These are phyloP conservation scores for Lycocerus yunnanus DNA, from an alignment of 2,888 invertebrate species.

Conservation along the genomic window DNA sequence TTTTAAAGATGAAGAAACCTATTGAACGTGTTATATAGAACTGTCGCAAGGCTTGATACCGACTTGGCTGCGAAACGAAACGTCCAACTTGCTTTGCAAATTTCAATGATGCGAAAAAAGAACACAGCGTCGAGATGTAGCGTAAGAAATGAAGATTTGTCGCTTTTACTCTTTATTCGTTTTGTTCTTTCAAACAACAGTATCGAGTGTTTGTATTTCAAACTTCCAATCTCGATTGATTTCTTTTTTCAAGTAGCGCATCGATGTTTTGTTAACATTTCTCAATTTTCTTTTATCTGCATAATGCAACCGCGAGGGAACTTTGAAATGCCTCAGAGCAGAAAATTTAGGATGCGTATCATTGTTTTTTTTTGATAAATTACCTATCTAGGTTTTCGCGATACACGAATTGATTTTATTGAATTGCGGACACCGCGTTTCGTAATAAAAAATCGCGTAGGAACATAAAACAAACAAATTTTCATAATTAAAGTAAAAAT, in stretches of 20 bases:
- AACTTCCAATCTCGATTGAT: conserved; percentile 27
- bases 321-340: background rate
- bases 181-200: conserved; percentile 11
- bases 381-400: background rate
- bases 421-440: background rate
- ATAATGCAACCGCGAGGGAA: background rate
- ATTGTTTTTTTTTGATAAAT: background rate
- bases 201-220: conserved; percentile 20
- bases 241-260: background rate
- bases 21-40: conserved; percentile 8
- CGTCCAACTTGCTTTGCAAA: conserved; percentile 17
- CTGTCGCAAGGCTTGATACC: conserved; percentile 22
- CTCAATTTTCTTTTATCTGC: conserved; percentile 2
- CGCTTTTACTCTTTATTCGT: conserved; percentile 18
- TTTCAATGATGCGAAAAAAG: conserved; percentile 24
- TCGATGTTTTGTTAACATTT: conserved; percentile 10
- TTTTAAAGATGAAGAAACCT: background rate
- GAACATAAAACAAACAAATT: too few species aligned
- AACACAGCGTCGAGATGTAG: conserved; percentile 18
- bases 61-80: conserved; percentile 11
- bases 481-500: background rate
- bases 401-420: background rate
- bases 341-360: background rate
- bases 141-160: conserved; percentile 15
- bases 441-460: background rate